Base-by-base conservation (phyloP, 2,113 vertebrate species). In the Colinus virginianus region DNA sequence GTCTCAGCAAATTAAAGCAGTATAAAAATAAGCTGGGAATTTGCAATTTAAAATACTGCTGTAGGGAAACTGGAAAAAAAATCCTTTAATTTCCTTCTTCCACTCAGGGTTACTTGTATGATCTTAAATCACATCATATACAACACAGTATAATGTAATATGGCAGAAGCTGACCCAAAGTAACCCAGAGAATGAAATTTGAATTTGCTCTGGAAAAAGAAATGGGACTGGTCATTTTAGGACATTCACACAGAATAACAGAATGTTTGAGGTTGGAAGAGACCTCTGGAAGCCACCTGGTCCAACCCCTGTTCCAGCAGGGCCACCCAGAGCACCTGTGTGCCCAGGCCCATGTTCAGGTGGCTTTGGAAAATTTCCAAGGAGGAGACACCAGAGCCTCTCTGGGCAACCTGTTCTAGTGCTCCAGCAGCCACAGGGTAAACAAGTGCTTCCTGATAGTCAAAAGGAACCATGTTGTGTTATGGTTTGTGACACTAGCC, bases 231-330 rank as follows among this genome's bases (percentile, higher is more conserved):
- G 30, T 68, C 34, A 81, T 53, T 84, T 78, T 34, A 78, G 13
- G 38, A 56, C 38, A 42, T 49, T 81, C 21, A 58, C 8, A 43
- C 2, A 67, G 6, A 18, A 61, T 62, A 22, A 61, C 7, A 56
- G 22, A 66, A 5, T 2, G 7, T 3, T 8, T 62, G 25, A 74
- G 10, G 9, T 12, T 84, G 13, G n/a, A 87, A 74, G 12, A 13
- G 11, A 61, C 20, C 13, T 61, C 58, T 38, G 32, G 48, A 68
- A 4, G 13, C 42, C 28, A 69, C 4, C 34, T 69, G 12, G 13
- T 66, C 2, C 0, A 61, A 45, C 0, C 1, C 2, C 5, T 42
- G 3, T 10, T 66, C 43, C 61, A 12, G 17, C 0, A 4, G 12
- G 13, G 22, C 34, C 7, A 51, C 9, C 8, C 7, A 25, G 18